phyloP scores from a whole-genome alignment of 2,797 vertebrate species.

The Sebastes hopkinsi region DNA sequence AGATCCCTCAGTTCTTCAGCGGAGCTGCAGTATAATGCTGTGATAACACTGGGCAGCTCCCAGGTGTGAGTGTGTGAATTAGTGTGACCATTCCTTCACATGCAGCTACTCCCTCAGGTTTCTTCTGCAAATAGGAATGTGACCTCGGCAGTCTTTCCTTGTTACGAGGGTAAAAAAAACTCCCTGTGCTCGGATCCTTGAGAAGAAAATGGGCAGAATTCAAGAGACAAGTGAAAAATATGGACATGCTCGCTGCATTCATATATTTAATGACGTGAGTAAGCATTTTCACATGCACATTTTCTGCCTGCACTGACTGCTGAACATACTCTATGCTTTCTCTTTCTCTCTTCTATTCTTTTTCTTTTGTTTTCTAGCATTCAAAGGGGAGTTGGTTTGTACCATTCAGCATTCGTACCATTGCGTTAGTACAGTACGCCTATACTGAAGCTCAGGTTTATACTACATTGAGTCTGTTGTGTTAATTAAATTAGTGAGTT shows the following conservation, averaged over 20 bases:
- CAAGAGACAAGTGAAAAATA: neutral
- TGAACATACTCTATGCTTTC: neutral
- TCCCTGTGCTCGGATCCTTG: neutral
- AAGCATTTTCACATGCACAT: neutral
- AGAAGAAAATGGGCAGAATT: neutral
- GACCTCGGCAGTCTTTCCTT: conserved; percentile 6
- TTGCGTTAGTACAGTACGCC: neutral
- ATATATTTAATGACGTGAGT: neutral
- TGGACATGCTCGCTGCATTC: neutral
- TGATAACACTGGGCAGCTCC: conserved; percentile 34
- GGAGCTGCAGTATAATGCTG: conserved; percentile 4
- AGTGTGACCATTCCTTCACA: conserved; percentile 35
- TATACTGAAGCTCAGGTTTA: neutral
- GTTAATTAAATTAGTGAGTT: neutral
- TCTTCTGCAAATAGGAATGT: conserved; percentile 42
- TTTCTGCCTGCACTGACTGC: neutral
- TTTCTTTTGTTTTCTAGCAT: conserved; percentile 3
- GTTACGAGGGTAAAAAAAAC: conserved; percentile 1
- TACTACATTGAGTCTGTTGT: neutral
- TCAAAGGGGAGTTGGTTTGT: neutral
- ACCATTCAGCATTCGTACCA: neutral
- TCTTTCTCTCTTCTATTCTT: neutral
- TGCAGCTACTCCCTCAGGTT: conserved; percentile 44
- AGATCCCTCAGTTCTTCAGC: conserved; percentile 1
- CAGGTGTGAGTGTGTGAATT: conserved; percentile 50